Conservation (phyloP, 2,797 vertebrate species). For the Alcedo atthis region DNA sequence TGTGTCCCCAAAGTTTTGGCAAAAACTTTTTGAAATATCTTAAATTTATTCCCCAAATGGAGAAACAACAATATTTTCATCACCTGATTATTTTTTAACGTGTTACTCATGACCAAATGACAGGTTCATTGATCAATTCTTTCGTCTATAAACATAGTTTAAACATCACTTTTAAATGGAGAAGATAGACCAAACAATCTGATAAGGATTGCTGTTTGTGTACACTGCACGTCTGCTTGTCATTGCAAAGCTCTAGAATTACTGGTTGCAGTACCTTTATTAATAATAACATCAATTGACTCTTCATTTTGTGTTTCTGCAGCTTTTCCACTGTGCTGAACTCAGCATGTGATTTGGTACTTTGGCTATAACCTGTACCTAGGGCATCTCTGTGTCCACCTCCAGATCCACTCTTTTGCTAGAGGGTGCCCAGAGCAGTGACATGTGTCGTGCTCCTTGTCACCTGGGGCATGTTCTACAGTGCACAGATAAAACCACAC, state of each 20-base stretch:
- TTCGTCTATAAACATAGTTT: slow-evolving; percentile 51
- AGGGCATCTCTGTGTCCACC: not conserved
- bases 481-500: not conserved
- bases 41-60: not conserved
- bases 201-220: slow-evolving; percentile 61
- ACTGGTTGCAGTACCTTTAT: slow-evolving; percentile 18
- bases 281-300: slow-evolving; percentile 30
- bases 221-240: slow-evolving; percentile 58
- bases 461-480: not conserved
- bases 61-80: slow-evolving; percentile 19
- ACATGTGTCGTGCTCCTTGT: not conserved
- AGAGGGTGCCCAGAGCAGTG: not conserved
- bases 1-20: not conserved
- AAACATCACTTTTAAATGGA: slow-evolving; percentile 61
- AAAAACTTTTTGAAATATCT: not conserved
- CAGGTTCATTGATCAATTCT: slow-evolving; percentile 57
- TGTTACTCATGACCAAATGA: slow-evolving; percentile 17
- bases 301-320: not conserved
- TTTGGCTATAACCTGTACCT: not conserved
- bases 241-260: slow-evolving; percentile 23
- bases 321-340: not conserved
- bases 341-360: not conserved
- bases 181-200: slow-evolving; percentile 71
- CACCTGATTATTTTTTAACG: slow-evolving; percentile 14
- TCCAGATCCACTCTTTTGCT: not conserved